Conservation (phyloP, 2,888 invertebrate genomes). For the Ochlodes sylvanus region DNA sequence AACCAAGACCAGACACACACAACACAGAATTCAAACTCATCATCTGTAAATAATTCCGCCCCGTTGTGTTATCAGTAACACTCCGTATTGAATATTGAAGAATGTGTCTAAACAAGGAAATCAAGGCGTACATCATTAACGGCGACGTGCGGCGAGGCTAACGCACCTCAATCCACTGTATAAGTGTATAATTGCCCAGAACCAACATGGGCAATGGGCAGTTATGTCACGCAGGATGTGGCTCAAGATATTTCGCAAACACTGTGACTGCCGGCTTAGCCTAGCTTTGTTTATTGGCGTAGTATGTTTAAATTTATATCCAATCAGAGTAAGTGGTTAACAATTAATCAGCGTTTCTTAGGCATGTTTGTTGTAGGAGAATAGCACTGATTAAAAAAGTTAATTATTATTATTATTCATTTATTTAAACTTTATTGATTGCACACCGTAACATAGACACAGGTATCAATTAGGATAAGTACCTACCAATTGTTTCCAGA, state of each 20-base stretch:
- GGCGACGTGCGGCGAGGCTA: not conserved
- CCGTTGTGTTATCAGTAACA: not conserved
- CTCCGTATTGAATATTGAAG: not conserved
- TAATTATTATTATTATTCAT: too few relatives aligned
- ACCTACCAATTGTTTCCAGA: too few relatives aligned
- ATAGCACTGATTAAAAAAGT: too few relatives aligned
- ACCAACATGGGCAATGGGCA: constrained; percentile 10
- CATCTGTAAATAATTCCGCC: not conserved
- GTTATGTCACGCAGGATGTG: constrained; percentile 35
- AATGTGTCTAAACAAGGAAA: not conserved
- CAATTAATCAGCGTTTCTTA: too few relatives aligned
- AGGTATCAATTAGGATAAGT: too few relatives aligned
- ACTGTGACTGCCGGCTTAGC: not conserved
- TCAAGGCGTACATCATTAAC: constrained; percentile 2
- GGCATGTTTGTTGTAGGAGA: too few relatives aligned
- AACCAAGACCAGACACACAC: too few relatives aligned
- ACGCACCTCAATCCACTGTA: constrained; percentile 19
- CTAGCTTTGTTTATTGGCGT: not conserved
- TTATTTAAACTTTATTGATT: too few relatives aligned
- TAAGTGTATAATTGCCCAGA: constrained; percentile 30
- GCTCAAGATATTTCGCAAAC: constrained; percentile 26
- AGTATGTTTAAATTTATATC: too few relatives aligned
- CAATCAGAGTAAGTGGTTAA: too few relatives aligned
- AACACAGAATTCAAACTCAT: too few relatives aligned
- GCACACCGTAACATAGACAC: too few relatives aligned